Evolutionary conservation across 30 jellyfish, hydroid and myxozoan genomes (phyloP).

Genomic region (Hydractinia symbiolongicarpus): DNA sequence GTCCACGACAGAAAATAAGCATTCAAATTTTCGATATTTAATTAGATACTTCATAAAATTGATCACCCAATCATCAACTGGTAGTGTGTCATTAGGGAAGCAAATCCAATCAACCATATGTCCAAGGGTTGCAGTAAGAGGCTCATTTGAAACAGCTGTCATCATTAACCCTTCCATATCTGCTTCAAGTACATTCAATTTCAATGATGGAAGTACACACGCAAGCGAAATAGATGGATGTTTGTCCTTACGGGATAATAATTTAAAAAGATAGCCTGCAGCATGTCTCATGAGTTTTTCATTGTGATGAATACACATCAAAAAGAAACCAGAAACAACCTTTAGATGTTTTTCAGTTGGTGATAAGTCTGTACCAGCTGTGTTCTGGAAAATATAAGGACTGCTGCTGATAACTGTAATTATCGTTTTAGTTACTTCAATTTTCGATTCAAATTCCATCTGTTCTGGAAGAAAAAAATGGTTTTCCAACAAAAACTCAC

Average conservation of each 20-base stretch:
- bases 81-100: neutral
- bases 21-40: neutral
- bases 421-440: neutral
- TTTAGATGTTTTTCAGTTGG: neutral
- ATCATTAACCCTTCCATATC: slow-evolving; percentile 18
- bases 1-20: slow-evolving; percentile 23
- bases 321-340: slow-evolving; percentile 11
- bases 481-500: slow-evolving; percentile 12
- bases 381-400: neutral
- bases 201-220: slow-evolving; percentile 4
- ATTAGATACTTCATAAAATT: slow-evolving; percentile 17
- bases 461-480: slow-evolving; percentile 17
- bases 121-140: slow-evolving; percentile 6
- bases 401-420: neutral
- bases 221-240: slow-evolving; percentile 34
- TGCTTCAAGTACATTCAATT: neutral
- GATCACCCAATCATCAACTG: slow-evolving; percentile 14
- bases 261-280: slow-evolving; percentile 1
- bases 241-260: neutral
- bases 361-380: neutral
- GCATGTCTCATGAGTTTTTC: neutral
- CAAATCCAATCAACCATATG: slow-evolving; percentile 40
- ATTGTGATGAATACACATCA: slow-evolving; percentile 2
- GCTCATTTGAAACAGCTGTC: slow-evolving; percentile 12
- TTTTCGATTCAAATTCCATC: neutral